These are phyloP conservation scores for Callaeas wilsoni DNA, from an alignment of 2,113 vertebrate genomes.

Conservation along the genomic window DNA sequence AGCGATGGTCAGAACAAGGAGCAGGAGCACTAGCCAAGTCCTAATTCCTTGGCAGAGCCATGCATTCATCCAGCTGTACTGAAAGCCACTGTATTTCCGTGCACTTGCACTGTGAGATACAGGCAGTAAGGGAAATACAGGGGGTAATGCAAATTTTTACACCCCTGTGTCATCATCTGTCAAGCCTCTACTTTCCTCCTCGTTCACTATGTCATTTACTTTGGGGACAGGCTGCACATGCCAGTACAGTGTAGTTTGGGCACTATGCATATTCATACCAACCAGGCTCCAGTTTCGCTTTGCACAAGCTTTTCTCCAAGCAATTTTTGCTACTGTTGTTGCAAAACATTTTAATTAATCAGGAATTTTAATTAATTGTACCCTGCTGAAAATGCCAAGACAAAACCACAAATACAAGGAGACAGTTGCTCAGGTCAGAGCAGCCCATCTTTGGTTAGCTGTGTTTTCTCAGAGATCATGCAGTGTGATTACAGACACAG, in stretches of 20 bases:
- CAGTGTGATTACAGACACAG: not conserved
- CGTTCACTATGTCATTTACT: not conserved
- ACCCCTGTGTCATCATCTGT: not conserved
- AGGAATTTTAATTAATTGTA: conserved; percentile 41
- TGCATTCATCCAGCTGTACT: not conserved
- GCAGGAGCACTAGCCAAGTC: not conserved
- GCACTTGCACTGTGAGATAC: not conserved
- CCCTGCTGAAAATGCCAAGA: conserved; percentile 4
- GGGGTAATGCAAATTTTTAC: not conserved
- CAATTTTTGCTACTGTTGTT: not conserved
- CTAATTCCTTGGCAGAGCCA: not conserved
- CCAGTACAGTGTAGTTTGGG: not conserved
- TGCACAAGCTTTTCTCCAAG: not conserved
- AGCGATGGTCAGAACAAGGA: not conserved
- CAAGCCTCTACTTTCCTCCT: not conserved
- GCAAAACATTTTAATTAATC: conserved; percentile 36
- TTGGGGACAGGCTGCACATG: not conserved
- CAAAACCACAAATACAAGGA: not conserved
- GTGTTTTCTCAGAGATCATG: not conserved
- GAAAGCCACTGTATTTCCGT: not conserved
- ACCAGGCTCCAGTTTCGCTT: not conserved
- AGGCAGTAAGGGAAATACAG: not conserved
- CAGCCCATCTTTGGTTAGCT: not conserved
- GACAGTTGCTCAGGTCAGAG: not conserved
- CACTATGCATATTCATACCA: not conserved